These are phyloP conservation scores for Dascyllus trimaculatus DNA, from an alignment of 2,113 vertebrate genomes.

Conservation along the genomic window DNA sequence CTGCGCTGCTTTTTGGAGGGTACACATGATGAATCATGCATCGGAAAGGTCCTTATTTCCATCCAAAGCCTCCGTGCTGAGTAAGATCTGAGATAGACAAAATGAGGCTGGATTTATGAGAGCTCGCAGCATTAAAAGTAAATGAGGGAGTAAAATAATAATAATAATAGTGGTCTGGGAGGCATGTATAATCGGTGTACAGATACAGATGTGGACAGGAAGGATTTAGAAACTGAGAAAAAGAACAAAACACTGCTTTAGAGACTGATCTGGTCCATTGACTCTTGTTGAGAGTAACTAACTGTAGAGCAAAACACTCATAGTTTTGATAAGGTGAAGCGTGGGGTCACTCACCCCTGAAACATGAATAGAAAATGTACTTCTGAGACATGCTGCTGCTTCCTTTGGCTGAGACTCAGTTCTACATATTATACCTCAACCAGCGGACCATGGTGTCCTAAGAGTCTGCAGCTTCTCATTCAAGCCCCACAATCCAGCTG, in stretches of 20 bases:
- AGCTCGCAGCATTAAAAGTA: slow-evolving; percentile 48
- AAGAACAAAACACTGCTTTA: background rate
- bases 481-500: slow-evolving; percentile 11
- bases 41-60: slow-evolving; percentile 43
- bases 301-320: background rate
- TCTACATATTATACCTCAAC: slow-evolving; percentile 3
- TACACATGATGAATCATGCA: slow-evolving; percentile 36
- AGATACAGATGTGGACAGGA: background rate
- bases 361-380: slow-evolving; percentile 8
- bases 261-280: slow-evolving; percentile 4
- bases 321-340: background rate
- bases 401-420: slow-evolving; percentile 1
- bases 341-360: background rate
- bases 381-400: background rate
- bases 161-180: slow-evolving; percentile 16
- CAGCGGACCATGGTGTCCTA: background rate
- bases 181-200: background rate
- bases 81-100: slow-evolving; percentile 49
- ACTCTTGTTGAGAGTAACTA: background rate
- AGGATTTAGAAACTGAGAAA: background rate
- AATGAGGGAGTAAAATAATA: slow-evolving; percentile 47
- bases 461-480: slow-evolving; percentile 19
- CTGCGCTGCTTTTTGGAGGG: slow-evolving; percentile 3
- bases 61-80: slow-evolving; percentile 36
- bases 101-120: slow-evolving; percentile 50